Base-by-base conservation (phyloP, 2,113 vertebrate species). In the Atherinomorus stipes region DNA sequence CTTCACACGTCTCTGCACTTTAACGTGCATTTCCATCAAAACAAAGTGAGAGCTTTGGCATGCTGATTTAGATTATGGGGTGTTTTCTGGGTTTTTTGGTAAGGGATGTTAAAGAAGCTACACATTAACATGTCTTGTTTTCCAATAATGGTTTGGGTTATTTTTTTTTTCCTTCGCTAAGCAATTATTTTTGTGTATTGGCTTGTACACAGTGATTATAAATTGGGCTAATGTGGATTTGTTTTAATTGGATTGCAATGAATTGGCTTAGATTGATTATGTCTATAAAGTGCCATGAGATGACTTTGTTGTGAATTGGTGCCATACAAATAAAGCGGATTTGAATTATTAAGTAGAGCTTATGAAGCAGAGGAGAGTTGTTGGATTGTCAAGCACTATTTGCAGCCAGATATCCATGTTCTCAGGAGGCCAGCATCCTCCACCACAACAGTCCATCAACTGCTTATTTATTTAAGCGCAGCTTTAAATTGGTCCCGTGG, bases 1-100 rank as follows among this genome's bases (percentile, higher is more conserved):
- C 44, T 37, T 61, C 31, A 47, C 54, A 25, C 42, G 25, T 67
- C 25, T 71, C 42, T 12, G 18, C 70, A 18, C 70, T 69, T 59
- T 45, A 53, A 42, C 34, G 22, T 40, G 38, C 54, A 59, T 73
- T 82, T 73, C 34, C 76, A 76, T 79, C 19, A 64, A 34, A 73
- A 25, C 16, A 59, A 54, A 28, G 12, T 7, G 28, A 18, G 57
- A 66, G 51, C 11, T 56, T 64, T 65, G 65, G 74, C 61, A 60
- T 25, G 50, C 45, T 56, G 64, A 72, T 76, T n/a, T 28, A 57
- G 61, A 73, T 56, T 16, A 34, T 31, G 25, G 50, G 31, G 11
- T 28, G 37, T 21, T 16, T 7, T 15, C 11, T 31, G 5, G 9
- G 25, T 26, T 26, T 31, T 8, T 42, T 12, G 13, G 40, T 8